These are phyloP conservation scores for Morpho helenor DNA, from an alignment of 2,888 invertebrate genomes.

Conservation along the genomic window DNA sequence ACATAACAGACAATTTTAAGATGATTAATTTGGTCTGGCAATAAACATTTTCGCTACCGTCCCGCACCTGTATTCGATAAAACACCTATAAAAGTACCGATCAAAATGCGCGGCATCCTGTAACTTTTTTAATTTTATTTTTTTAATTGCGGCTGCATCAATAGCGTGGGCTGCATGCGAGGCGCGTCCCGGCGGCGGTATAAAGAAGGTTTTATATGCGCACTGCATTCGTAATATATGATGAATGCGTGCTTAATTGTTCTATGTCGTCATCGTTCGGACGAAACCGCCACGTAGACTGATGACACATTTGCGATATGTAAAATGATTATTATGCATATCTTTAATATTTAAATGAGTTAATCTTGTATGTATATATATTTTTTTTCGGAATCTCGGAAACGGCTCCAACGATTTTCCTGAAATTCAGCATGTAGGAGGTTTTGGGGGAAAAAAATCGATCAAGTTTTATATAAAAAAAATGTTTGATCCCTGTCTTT, in stretches of 20 bases:
- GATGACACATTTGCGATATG: conserved; percentile 13
- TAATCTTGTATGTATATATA: no score
- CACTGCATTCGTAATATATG: conserved; percentile 37
- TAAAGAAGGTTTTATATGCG: conserved; percentile 36
- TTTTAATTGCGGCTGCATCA: conserved; percentile 38
- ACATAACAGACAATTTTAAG: no score
- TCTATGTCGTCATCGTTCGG: conserved; percentile 18
- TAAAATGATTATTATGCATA: not conserved
- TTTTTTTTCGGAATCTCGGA: no score
- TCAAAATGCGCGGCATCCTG: conserved; percentile 14
- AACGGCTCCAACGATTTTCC: no score
- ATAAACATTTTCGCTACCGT: not conserved
- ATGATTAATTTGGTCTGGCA: not conserved
- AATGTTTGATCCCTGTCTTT: no score
- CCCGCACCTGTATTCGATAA: not conserved
- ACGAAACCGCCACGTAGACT: conserved; percentile 1
- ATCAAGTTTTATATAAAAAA: no score
- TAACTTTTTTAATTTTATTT: conserved; percentile 25
- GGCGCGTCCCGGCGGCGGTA: conserved; percentile 38
- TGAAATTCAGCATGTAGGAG: no score
- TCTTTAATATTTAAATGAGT: no score
- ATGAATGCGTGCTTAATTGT: conserved; percentile 26
- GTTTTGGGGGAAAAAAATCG: no score
- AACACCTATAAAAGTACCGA: not conserved
- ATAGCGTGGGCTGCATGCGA: conserved; percentile 30